phyloP scores from a whole-genome alignment of 2,797 vertebrate species.

The Sardinella longiceps region DNA sequence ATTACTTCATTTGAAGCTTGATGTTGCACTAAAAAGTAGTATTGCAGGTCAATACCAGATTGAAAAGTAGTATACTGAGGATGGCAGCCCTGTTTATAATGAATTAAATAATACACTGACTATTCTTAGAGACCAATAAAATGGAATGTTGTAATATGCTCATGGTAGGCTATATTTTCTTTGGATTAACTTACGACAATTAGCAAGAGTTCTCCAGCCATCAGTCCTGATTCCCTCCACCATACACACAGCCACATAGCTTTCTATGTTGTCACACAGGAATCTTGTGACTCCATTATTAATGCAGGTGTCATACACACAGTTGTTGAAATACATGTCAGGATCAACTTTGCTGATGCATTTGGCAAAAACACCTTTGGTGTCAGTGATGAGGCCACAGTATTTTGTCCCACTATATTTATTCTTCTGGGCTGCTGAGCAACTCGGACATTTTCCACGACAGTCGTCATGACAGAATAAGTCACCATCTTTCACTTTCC shows the following conservation, averaged over 20 bases:
- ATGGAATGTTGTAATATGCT: too few species aligned
- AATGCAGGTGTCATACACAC: slow-evolving; percentile 60
- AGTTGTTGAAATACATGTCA: slow-evolving; percentile 50
- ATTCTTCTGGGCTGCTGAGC: slow-evolving; percentile 43
- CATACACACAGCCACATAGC: slow-evolving; percentile 54
- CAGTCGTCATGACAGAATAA: slow-evolving; percentile 58
- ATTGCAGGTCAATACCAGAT: too few species aligned
- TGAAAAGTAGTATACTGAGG: too few species aligned
- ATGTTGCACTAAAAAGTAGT: too few species aligned
- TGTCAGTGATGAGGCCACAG: slow-evolving; percentile 56
- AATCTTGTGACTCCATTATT: slow-evolving; percentile 51
- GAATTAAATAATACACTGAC: too few species aligned
- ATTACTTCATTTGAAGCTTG: too few species aligned
- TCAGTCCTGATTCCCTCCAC: slow-evolving; percentile 47
- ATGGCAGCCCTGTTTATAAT: too few species aligned
- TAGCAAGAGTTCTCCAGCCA: slow-evolving; percentile 50
- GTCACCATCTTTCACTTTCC: slow-evolving; percentile 56
- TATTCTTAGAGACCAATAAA: too few species aligned
- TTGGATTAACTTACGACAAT: slow-evolving; percentile 52
- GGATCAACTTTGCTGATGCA: slow-evolving; percentile 54
- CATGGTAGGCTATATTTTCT: background rate
- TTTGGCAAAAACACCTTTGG: slow-evolving; percentile 50
- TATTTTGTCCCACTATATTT: slow-evolving; percentile 43
- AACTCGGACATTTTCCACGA: slow-evolving; percentile 52
- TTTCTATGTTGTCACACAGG: slow-evolving; percentile 55